phyloP scores from a whole-genome alignment of 2,797 vertebrate genomes.

The Chaetophractus vellerosus region DNA sequence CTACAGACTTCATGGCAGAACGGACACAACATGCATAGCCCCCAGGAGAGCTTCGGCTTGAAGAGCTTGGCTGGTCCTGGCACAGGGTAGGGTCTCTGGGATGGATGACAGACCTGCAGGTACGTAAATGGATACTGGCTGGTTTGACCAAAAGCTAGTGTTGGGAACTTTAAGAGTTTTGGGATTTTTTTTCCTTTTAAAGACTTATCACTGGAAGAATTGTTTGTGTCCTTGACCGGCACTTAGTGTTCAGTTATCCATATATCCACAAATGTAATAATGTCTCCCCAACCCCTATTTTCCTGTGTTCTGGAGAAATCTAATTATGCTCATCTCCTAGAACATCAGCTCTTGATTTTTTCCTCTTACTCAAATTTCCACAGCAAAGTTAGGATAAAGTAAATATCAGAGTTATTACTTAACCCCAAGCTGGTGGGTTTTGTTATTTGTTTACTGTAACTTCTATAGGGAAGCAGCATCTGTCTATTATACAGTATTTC shows the following conservation, averaged over 20 bases:
- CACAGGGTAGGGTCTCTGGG: accelerated
- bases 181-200: background rate
- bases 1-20: background rate
- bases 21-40: background rate
- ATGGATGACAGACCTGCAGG: background rate
- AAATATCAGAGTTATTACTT: background rate
- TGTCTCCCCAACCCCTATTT: background rate
- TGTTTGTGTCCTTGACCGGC: background rate
- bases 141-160: background rate
- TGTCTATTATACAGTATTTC: background rate
- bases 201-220: background rate
- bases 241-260: background rate
- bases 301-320: background rate
- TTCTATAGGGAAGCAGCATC: background rate
- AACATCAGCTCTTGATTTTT: background rate
- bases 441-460: background rate
- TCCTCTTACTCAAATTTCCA: slow-evolving; percentile 14
- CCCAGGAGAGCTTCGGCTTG: background rate
- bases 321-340: background rate
- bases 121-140: background rate
- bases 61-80: background rate
- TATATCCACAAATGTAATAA: background rate
- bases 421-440: background rate
- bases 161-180: background rate
- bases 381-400: background rate